Conservation (phyloP, 2,797 vertebrate genomes). For the Lithobates pipiens region DNA sequence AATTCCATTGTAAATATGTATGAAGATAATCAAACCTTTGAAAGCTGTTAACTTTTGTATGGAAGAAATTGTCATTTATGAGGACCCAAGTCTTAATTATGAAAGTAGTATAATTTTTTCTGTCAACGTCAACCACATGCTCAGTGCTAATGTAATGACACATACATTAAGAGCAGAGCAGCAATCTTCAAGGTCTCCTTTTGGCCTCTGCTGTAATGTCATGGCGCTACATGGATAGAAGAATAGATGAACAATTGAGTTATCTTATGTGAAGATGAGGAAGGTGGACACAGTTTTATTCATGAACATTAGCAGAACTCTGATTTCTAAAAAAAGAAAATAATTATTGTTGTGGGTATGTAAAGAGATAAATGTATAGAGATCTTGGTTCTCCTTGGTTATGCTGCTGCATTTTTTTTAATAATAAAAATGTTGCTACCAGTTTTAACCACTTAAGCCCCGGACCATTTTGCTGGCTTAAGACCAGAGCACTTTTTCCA, state of each 20-base stretch:
- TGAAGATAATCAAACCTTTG: slow-evolving; percentile 26
- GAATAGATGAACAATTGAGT: background rate
- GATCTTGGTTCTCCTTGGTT: background rate
- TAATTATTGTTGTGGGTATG: background rate
- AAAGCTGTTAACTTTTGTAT: slow-evolving; percentile 12
- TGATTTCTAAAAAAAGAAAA: background rate
- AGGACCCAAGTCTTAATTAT: slow-evolving; percentile 2
- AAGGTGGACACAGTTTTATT: too few species aligned
- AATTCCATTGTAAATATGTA: slow-evolving; percentile 15
- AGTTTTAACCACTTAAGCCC: too few species aligned
- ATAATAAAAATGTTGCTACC: background rate
- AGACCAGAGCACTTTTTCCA: too few species aligned
- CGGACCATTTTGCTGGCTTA: too few species aligned
- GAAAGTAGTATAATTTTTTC: background rate
- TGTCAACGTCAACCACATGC: background rate
- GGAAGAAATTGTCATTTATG: background rate
- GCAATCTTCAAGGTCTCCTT: slow-evolving; percentile 15
- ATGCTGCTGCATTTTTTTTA: background rate
- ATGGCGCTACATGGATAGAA: background rate
- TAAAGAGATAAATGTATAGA: background rate
- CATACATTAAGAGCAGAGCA: background rate
- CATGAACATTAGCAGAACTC: background rate
- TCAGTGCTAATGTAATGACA: background rate
- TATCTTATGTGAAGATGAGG: background rate
- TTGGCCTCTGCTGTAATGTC: background rate